A percentile compares a stretch with the other conserved stretches of the same genome.
Conservation (phyloP, 2,888 invertebrate species). For the Orchestes rusci region DNA sequence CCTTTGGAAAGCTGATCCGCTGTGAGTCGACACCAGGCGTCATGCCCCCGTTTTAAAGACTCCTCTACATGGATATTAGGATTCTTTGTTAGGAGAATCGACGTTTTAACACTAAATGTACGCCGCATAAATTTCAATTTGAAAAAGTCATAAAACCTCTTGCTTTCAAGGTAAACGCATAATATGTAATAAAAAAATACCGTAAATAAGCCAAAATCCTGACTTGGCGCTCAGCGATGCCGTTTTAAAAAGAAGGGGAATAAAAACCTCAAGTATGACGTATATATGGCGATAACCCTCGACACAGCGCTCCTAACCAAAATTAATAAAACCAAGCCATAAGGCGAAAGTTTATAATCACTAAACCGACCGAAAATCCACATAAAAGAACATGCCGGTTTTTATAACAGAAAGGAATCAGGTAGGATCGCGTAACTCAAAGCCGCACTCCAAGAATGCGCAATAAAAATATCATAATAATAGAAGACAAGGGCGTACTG, state of each 20-base stretch:
- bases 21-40: conserved; percentile 42
- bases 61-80: conserved; percentile 42
- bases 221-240: conserved; percentile 15
- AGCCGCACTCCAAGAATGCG: conserved; percentile 12
- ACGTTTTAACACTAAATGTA: no score
- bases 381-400: conserved; percentile 27
- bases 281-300: conserved; percentile 22
- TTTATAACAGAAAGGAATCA: conserved; percentile 24
- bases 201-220: conserved; percentile 19
- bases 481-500: conserved; percentile 10
- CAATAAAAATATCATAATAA: conserved; percentile 13
- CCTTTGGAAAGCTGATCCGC: conserved; percentile 45
- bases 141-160: conserved; percentile 1
- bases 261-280: conserved; percentile 22
- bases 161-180: conserved; percentile 13
- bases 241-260: conserved; percentile 16
- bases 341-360: conserved; percentile 32
- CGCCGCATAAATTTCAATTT: conserved; percentile 14
- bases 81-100: conserved; percentile 41
- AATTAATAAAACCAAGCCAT: conserved; percentile 33
- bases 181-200: conserved; percentile 22
- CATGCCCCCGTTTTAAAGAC: conserved; percentile 32
- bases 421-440: conserved; percentile 15
- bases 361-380: conserved; percentile 33
- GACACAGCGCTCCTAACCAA: conserved; percentile 19